These are phyloP conservation scores for Brachystomella parvula DNA, from an alignment of 1,140 invertebrate species.

Conservation along the genomic window DNA sequence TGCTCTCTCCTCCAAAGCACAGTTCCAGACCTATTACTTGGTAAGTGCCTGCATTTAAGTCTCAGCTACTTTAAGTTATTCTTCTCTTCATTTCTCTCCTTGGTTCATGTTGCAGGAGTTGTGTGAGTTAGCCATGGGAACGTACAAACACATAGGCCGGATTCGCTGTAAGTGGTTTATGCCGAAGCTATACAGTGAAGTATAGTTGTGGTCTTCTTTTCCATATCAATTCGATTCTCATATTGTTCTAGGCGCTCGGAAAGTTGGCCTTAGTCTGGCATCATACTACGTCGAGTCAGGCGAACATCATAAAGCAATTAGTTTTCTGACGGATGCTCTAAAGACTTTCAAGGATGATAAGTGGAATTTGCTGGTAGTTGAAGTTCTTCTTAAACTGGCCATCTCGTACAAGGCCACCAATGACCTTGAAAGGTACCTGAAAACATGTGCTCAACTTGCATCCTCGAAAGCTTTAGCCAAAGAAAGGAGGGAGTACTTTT, in stretches of 20 bases:
- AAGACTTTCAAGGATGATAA: conserved; percentile 77
- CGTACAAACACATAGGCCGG: conserved; percentile 89
- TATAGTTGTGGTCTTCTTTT: no score
- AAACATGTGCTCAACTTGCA: conserved; percentile 46
- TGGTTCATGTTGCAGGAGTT: conserved; percentile 53
- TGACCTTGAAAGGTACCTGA: conserved; percentile 55
- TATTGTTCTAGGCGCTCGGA: no score
- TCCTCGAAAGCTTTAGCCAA: neutral
- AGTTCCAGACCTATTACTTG: conserved; percentile 82
- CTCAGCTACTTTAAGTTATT: neutral
- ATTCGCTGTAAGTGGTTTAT: conserved; percentile 56
- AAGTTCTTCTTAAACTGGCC: conserved; percentile 73
- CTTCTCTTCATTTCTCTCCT: no score
- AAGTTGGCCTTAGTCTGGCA: conserved; percentile 81
- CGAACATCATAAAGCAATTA: conserved; percentile 77
- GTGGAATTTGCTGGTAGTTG: conserved; percentile 71
- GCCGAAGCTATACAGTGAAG: no score
- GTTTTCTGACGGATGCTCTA: conserved; percentile 76
- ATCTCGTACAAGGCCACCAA: conserved; percentile 71
- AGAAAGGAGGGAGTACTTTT: neutral
- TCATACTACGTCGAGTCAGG: conserved; percentile 79
- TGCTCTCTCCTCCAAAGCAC: conserved; percentile 77
- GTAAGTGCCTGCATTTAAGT: conserved; percentile 43
- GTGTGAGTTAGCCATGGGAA: conserved; percentile 89
- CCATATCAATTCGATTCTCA: no score